Percentiles rank a stretch among this genome's conserved stretches.
Evolutionary conservation across 2,113 vertebrate genomes (phyloP).

Genomic region (Nannobrachium achirus): DNA sequence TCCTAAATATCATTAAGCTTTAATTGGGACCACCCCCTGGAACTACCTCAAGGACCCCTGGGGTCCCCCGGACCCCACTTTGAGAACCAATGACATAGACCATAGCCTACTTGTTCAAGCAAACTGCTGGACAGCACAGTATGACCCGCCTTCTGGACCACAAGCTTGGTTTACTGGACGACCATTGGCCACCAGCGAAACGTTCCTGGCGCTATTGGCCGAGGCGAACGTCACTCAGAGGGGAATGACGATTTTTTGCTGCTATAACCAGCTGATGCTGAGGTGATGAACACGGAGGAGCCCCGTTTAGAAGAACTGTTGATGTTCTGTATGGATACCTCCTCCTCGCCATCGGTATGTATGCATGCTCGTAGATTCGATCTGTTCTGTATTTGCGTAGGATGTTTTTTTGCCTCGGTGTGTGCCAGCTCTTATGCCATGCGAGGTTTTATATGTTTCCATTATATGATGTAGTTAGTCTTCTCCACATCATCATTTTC

Average conservation of each 20-base stretch:
- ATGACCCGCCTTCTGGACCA: constrained; percentile 10
- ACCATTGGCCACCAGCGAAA: constrained; percentile 9
- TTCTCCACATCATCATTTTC: constrained; percentile 59
- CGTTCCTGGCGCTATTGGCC: constrained; percentile 66
- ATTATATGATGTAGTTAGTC: constrained; percentile 61
- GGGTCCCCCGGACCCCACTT: no score
- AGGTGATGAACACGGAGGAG: constrained; percentile 61
- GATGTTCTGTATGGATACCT: constrained; percentile 65
- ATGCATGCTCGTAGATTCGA: constrained; percentile 56
- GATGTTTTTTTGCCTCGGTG: constrained; percentile 65
- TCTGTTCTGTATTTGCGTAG: constrained; percentile 51
- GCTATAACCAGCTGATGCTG: constrained; percentile 70
- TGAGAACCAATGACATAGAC: no score
- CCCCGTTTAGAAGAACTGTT: constrained; percentile 58
- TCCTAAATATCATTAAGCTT: no score
- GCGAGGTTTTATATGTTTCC: constrained; percentile 25
- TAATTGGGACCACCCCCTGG: no score
- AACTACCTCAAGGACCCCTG: no score
- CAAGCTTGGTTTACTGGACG: not conserved
- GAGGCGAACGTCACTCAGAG: constrained; percentile 54
- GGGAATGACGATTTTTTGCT: constrained; percentile 59
- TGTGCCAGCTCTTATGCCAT: constrained; percentile 28
- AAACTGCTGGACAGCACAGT: constrained; percentile 52
- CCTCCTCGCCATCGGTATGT: constrained; percentile 40
- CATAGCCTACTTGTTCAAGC: constrained; percentile 1